Evolutionary conservation across 2,113 vertebrate genomes (phyloP), one percentile per base, ranked within the genome.

Genomic region (Coracopsis vasa): DNA sequence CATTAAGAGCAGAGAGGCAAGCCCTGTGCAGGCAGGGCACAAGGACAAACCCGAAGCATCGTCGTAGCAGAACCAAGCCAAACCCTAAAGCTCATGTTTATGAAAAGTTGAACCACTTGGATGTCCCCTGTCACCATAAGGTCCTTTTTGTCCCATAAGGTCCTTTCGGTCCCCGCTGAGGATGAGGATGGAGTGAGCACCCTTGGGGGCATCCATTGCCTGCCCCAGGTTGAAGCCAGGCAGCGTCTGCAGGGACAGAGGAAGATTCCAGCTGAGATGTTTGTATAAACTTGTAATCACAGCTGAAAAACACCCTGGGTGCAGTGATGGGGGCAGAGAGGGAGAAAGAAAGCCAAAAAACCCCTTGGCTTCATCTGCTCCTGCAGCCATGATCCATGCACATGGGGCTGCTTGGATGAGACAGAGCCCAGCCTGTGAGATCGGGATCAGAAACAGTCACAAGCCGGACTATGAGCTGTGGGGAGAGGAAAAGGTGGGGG

Each of bases 261-360:
- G 72, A 41, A 71, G 92, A 81, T 88, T 84, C 77, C 61, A 51
- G 56, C 69, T 42, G 94, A 90, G 86, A 29, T 69, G 90, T 89
- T 94, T 85, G 69, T 24, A 82, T 50, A 79, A 94, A 94, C 79
- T 60, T 20, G 75, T 54, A 84, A 81, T 58, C 90, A 60, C 75
- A 53, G 92, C 77, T 92, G 91, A 85, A 85, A 94, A 90, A 44
- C 77, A 91, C 83, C 37, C 88, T 91, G 86, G 88, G 92, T 35
- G 73, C 85, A 91, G 29, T 6, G 71, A 62, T 62, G 29, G 72
- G 91, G 82, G 35, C 37, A 35, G 39, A 6, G 6, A 45, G 70
- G 75, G 39, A 81, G 74, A 77, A 53, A 35, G 86, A 75, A 95
- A 87, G 91, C 80, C 80, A 94, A 80, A 72, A 85, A 70, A 90